phyloP scores from a whole-genome alignment of 1,140 invertebrate genomes.

The Philotrypesis tridentata region DNA sequence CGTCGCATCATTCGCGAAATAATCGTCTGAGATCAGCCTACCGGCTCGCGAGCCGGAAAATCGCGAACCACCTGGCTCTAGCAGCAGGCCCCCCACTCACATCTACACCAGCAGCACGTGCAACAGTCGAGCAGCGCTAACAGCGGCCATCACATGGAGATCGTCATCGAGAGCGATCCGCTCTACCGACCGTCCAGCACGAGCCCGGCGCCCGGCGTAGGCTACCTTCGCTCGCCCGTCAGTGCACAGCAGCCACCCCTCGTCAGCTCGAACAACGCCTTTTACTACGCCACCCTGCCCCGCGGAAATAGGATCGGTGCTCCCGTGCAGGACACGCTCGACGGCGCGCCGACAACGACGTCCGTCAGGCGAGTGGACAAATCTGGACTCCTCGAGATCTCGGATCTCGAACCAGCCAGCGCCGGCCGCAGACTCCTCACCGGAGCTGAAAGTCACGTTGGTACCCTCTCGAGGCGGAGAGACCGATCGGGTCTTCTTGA shows the following conservation, averaged over 20 bases:
- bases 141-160: constrained; percentile 66
- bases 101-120: constrained; percentile 48
- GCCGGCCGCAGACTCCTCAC: constrained; percentile 31
- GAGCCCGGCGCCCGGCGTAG: constrained; percentile 49
- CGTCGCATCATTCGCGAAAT: constrained; percentile 93
- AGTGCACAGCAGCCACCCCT: constrained; percentile 48
- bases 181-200: constrained; percentile 31
- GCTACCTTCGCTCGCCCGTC: constrained; percentile 43
- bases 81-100: constrained; percentile 68
- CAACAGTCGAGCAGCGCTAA: constrained; percentile 36
- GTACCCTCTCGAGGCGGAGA: constrained; percentile 55
- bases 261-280: constrained; percentile 41
- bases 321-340: constrained; percentile 38
- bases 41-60: constrained; percentile 71
- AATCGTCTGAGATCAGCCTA: constrained; percentile 85
- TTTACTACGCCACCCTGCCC: constrained; percentile 49
- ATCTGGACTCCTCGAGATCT: constrained; percentile 63
- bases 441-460: constrained; percentile 45
- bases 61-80: constrained; percentile 72
- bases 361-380: constrained; percentile 64
- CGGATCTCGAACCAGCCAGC: constrained; percentile 56
- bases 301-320: constrained; percentile 15
- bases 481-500: constrained; percentile 63
- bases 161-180: constrained; percentile 67
- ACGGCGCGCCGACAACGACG: constrained; percentile 53